phyloP scores from a whole-genome alignment of 2,113 vertebrate genomes.

The Hylia prasina region DNA sequence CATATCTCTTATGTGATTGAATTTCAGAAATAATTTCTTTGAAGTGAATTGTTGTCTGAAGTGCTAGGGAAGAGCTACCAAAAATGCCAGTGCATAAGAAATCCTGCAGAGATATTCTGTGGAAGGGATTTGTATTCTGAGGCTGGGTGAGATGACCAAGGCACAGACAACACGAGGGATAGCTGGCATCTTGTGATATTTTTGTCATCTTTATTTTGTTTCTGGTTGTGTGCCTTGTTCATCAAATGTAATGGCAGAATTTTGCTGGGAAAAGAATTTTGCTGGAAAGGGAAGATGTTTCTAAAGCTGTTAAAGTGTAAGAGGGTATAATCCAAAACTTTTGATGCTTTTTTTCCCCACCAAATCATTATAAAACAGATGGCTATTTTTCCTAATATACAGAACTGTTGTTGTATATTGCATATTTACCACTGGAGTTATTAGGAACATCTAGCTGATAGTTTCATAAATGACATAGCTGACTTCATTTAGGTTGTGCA shows the following conservation, averaged over 20 bases:
- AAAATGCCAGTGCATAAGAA: not conserved
- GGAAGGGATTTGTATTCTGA: not conserved
- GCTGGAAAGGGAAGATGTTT: not conserved
- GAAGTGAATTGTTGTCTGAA: not conserved
- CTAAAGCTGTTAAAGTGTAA: not conserved
- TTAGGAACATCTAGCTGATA: not conserved
- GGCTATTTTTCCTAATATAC: not conserved
- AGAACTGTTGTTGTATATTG: not conserved
- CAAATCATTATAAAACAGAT: not conserved
- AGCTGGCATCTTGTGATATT: not conserved
- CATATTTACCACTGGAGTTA: not conserved
- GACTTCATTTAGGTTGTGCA: not conserved
- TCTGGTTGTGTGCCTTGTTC: not conserved
- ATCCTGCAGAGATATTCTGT: not conserved
- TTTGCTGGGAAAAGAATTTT: no score
- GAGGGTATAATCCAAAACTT: not conserved
- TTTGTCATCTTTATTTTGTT: not conserved
- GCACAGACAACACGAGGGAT: not conserved
- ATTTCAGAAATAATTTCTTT: conserved; percentile 9
- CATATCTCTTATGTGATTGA: not conserved
- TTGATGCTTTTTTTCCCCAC: rapidly evolving
- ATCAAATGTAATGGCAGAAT: not conserved
- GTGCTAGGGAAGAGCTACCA: not conserved
- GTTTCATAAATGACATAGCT: not conserved
- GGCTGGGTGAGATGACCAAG: not conserved